phyloP scores from a whole-genome alignment of 2,888 invertebrate species.

The Bugula neritina region DNA sequence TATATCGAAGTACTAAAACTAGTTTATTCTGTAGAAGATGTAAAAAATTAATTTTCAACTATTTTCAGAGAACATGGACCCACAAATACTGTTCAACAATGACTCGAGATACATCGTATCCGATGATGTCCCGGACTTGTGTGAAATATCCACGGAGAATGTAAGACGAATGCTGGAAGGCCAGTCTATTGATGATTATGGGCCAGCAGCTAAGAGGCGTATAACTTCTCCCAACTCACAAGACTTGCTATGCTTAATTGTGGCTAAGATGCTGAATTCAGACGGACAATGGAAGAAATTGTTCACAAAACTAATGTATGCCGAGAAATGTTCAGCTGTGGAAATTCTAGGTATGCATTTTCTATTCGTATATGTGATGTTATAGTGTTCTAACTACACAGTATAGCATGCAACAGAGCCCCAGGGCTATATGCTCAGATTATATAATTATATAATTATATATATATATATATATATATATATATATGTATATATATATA shows the following conservation, averaged over 20 bases:
- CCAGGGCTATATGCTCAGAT: too few relatives aligned
- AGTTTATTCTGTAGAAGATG: too few relatives aligned
- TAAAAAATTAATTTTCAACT: too few relatives aligned
- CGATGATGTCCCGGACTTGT: background rate
- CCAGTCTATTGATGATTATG: background rate
- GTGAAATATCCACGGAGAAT: background rate
- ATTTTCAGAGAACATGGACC: background rate
- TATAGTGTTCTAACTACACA: too few relatives aligned
- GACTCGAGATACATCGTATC: background rate
- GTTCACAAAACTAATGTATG: background rate
- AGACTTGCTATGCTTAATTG: background rate
- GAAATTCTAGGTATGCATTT: background rate
- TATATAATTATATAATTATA: too few relatives aligned
- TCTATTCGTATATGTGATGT: too few relatives aligned
- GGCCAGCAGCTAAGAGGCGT: background rate
- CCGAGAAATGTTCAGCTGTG: background rate
- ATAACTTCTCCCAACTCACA: conserved; percentile 7
- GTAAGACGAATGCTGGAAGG: background rate
- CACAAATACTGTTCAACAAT: background rate
- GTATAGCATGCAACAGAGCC: too few relatives aligned
- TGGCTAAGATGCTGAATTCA: background rate
- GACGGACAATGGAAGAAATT: conserved; percentile 10
- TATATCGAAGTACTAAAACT: too few relatives aligned
- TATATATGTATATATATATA: too few relatives aligned
- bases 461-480: too few relatives aligned